These are phyloP conservation scores for Adineta ricciae DNA, from an alignment of 2,888 invertebrate species.

Conservation along the genomic window DNA sequence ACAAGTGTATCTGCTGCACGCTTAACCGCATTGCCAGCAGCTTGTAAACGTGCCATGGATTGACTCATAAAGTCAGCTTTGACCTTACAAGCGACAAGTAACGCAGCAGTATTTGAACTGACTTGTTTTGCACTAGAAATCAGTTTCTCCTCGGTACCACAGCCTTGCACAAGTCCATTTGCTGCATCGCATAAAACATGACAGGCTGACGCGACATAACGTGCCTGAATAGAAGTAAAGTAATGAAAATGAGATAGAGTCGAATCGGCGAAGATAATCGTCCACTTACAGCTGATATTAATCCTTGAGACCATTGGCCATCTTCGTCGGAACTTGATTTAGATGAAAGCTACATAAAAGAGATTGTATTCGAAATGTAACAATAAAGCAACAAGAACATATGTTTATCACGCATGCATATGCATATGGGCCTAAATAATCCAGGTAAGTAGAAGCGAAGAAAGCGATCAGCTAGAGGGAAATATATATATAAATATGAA, in stretches of 20 bases:
- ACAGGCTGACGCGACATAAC: conserved; percentile 89
- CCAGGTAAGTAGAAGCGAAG: too few relatives aligned
- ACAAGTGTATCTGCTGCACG: conserved; percentile 93
- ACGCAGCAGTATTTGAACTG: conserved; percentile 88
- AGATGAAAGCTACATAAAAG: not conserved
- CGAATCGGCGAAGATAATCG: not conserved
- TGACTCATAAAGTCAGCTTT: conserved; percentile 92
- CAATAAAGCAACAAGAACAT: not conserved
- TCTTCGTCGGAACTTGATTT: conserved; percentile 55
- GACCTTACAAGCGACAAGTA: conserved; percentile 94
- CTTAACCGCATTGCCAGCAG: conserved; percentile 71
- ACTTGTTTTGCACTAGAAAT: conserved; percentile 82
- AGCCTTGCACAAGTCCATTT: conserved; percentile 76
- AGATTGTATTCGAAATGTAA: too few relatives aligned
- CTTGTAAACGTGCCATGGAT: conserved; percentile 72
- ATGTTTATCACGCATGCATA: too few relatives aligned
- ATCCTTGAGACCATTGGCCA: conserved; percentile 93
- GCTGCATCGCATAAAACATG: conserved; percentile 95
- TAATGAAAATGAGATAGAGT: not conserved
- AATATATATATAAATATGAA: too few relatives aligned
- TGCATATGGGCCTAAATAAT: too few relatives aligned
- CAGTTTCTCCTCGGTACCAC: conserved; percentile 71
- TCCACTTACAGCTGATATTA: conserved; percentile 65
- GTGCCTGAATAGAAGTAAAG: conserved; percentile 54
- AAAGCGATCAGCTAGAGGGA: too few relatives aligned